phyloP scores from a whole-genome alignment of 2,888 invertebrate species.

The Lasius platythorax region DNA sequence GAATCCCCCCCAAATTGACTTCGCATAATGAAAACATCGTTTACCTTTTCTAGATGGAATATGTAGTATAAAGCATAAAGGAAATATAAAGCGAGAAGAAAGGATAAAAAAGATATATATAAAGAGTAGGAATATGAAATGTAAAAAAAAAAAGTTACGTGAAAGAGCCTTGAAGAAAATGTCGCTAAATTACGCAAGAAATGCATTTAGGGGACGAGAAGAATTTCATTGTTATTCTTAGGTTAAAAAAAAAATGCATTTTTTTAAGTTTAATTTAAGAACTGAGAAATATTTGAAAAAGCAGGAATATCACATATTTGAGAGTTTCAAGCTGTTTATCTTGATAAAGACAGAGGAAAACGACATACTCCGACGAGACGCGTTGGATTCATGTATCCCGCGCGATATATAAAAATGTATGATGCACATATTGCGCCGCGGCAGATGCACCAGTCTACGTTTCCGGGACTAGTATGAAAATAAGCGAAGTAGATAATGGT shows the following conservation, averaged over 20 bases:
- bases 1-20: constrained; percentile 7
- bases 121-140: neutral
- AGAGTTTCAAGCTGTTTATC: constrained; percentile 28
- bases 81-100: neutral
- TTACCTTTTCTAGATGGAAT: neutral
- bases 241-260: neutral
- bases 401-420: constrained; percentile 32
- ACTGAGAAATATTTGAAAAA: neutral
- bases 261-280: constrained; percentile 11
- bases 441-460: constrained; percentile 21
- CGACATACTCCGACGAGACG: neutral
- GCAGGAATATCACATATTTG: constrained; percentile 2
- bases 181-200: constrained; percentile 20
- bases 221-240: constrained; percentile 28
- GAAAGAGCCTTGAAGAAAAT: neutral
- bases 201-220: neutral
- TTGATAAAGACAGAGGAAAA: constrained; percentile 34
- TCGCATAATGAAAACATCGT: constrained; percentile 8
- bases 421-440: constrained; percentile 19
- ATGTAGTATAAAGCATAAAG: neutral
- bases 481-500: constrained; percentile 32
- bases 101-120: neutral
- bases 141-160: neutral
- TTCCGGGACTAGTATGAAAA: constrained; percentile 35
- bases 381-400: constrained; percentile 18